Evolutionary conservation across 2,797 vertebrate genomes (phyloP).

Genomic region (Microctenopoma steveboyesi): DNA sequence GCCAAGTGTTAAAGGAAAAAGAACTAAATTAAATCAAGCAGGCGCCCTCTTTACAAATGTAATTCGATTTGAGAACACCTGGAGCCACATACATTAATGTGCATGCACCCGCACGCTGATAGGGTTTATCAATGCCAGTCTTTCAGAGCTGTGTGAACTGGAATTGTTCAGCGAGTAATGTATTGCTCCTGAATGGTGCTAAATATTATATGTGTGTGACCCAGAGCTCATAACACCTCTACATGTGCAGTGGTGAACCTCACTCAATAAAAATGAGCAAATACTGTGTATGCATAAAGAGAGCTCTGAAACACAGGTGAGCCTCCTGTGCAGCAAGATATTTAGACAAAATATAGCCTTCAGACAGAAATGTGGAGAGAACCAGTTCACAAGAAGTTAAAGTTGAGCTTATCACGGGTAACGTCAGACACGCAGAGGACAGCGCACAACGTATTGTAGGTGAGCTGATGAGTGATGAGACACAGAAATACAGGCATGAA

Average conservation of each 20-base stretch:
- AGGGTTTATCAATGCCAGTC: conserved; percentile 27
- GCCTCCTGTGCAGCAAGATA: not conserved
- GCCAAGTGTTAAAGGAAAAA: conserved; percentile 34
- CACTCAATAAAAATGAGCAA: conserved; percentile 37
- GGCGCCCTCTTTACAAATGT: conserved; percentile 26
- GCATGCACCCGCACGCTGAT: not conserved
- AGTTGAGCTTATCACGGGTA: not conserved
- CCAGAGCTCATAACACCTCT: conserved; percentile 50
- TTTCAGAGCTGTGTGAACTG: conserved; percentile 31
- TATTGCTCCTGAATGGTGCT: conserved; percentile 49
- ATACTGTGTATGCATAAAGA: conserved; percentile 17
- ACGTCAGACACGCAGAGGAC: not conserved
- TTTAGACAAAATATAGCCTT: not conserved
- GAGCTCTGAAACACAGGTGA: not conserved
- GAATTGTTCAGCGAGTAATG: conserved; percentile 34
- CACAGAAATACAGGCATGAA: not conserved
- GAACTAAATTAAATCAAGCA: conserved; percentile 37
- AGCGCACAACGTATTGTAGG: too few relatives aligned
- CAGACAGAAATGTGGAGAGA: too few relatives aligned
- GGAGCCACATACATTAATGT: conserved; percentile 11
- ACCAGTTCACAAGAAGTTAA: not conserved
- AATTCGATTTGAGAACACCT: conserved; percentile 32
- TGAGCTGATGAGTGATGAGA: not conserved
- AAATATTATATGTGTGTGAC: conserved; percentile 65
- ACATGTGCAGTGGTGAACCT: conserved; percentile 32